These are phyloP conservation scores for Guaruba guarouba DNA, from an alignment of 2,113 vertebrate species.

Conservation along the genomic window DNA sequence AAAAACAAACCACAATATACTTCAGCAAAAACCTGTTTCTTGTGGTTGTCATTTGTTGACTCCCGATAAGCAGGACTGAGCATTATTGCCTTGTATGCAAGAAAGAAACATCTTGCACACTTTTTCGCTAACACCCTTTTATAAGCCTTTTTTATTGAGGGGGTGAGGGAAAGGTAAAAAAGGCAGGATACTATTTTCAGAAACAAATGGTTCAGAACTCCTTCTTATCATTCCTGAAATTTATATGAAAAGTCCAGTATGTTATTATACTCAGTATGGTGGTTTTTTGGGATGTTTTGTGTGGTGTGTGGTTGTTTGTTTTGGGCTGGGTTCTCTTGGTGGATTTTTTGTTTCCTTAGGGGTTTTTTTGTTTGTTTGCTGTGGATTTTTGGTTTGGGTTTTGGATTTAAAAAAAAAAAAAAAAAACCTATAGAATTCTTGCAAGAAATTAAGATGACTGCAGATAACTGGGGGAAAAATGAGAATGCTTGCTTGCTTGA, in stretches of 20 bases:
- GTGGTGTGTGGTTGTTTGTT: background rate
- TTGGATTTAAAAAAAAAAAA: background rate
- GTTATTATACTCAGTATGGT: background rate
- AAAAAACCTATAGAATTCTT: background rate
- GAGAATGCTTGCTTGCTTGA: background rate
- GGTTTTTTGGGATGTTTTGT: background rate
- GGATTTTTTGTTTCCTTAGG: background rate
- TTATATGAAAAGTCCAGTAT: background rate
- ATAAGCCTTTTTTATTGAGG: accelerated
- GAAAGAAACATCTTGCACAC: background rate
- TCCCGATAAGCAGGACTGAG: background rate
- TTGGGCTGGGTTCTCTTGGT: background rate
- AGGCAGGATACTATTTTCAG: background rate
- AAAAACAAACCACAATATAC: background rate
- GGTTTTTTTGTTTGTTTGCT: background rate
- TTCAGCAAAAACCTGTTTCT: background rate
- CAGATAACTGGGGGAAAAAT: background rate
- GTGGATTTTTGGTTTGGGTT: background rate
- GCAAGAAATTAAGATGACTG: background rate
- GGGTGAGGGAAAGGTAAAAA: background rate
- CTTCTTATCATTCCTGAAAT: background rate
- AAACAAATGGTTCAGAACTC: background rate
- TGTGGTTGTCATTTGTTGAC: background rate
- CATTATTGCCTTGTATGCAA: background rate
- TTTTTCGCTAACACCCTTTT: background rate